A percentile compares a stretch with the other conserved stretches of the same genome.
These are phyloP conservation scores for Phyto melanocephala DNA, from an alignment of 2,888 invertebrate genomes.

Conservation along the genomic window DNA sequence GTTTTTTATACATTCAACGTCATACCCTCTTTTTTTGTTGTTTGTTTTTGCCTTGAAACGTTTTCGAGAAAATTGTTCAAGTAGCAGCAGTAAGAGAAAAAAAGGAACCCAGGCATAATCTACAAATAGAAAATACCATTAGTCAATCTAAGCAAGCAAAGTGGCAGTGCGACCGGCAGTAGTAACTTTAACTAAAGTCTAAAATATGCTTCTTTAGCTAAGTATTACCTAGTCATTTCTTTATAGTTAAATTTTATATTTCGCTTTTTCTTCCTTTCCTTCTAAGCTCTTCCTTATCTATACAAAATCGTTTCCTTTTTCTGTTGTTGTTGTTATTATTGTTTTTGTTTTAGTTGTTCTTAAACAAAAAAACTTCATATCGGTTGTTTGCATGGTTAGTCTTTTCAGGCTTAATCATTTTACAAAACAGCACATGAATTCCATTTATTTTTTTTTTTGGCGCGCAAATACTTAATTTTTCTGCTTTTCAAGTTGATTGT, in stretches of 20 bases:
- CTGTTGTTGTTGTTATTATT: no score
- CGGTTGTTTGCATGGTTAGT: not conserved
- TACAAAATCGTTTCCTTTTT: not conserved
- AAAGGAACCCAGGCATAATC: not conserved
- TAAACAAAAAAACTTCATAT: not conserved
- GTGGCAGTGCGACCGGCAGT: no score
- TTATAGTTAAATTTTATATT: not conserved
- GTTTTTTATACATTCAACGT: not conserved
- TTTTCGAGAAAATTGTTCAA: constrained; percentile 5
- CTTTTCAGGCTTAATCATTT: not conserved
- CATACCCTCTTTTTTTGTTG: not conserved
- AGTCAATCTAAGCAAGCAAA: not conserved
- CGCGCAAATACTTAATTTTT: constrained; percentile 37
- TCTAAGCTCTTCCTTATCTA: not conserved
- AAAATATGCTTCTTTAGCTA: not conserved
- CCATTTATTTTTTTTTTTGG: constrained; percentile 16
- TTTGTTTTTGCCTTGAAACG: not conserved
- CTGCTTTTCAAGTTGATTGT: no score
- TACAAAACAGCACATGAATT: not conserved
- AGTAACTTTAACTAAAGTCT: not conserved
- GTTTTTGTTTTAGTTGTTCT: not conserved
- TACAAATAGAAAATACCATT: not conserved
- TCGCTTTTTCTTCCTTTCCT: not conserved
- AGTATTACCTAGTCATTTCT: not conserved
- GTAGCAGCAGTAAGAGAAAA: not conserved